Evolutionary conservation across 2,113 vertebrate genomes (phyloP).

Genomic region (Halichoeres trimaculatus): DNA sequence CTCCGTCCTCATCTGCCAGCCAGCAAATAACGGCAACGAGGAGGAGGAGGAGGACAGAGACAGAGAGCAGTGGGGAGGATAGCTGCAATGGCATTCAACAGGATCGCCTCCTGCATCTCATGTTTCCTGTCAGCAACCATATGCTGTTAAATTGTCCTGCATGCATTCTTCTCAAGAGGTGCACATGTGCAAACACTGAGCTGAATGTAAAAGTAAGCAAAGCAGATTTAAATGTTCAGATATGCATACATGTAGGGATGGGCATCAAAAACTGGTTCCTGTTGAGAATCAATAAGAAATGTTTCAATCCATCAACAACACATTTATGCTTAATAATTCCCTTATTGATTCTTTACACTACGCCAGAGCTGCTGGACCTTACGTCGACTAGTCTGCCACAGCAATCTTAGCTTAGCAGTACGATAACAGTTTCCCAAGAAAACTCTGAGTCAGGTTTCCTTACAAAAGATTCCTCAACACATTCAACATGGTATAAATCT

Average conservation of each 20-base stretch:
- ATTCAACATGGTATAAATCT: no score
- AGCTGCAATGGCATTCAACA: conserved; percentile 54
- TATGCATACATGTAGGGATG: conserved; percentile 16
- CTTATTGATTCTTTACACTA: no score
- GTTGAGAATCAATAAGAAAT: no score
- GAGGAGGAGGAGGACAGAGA: conserved; percentile 5
- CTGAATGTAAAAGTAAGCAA: conserved; percentile 12
- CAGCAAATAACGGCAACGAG: neutral
- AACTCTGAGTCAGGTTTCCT: no score
- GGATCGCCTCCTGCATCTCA: conserved; percentile 22
- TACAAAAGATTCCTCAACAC: no score
- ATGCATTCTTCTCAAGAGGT: neutral
- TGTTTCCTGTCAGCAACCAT: conserved; percentile 58
- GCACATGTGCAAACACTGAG: conserved; percentile 14
- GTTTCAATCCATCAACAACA: no score
- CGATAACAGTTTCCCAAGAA: no score
- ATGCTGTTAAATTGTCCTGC: conserved; percentile 31
- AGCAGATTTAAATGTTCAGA: neutral
- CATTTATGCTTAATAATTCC: no score
- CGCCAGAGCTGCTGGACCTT: no score
- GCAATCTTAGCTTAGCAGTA: no score
- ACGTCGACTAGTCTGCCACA: no score
- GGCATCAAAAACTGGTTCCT: no score
- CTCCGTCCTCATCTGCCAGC: conserved; percentile 9
- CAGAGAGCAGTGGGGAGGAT: conserved; percentile 8